Conservation (phyloP, 2,113 vertebrate species). For the Aegotheles bennettii region DNA sequence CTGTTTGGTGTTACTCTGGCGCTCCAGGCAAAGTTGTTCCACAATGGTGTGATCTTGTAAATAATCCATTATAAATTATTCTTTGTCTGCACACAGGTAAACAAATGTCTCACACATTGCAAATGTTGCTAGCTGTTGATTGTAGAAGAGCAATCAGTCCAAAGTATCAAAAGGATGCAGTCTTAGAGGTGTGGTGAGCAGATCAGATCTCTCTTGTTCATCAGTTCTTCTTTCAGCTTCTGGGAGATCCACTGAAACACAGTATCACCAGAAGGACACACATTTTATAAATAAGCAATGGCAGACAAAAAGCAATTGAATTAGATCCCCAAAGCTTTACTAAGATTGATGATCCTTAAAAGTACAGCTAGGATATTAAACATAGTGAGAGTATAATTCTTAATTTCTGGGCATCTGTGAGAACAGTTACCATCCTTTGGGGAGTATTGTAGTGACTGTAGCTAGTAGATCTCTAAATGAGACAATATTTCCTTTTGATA, state of each 20-base stretch:
- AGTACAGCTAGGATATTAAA: conserved; percentile 45
- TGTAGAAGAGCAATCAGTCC: not conserved
- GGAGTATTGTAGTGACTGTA: conserved; percentile 28
- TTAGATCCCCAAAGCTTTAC: conserved; percentile 45
- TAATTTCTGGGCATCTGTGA: conserved; percentile 53
- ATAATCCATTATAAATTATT: not conserved
- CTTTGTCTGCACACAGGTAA: not conserved
- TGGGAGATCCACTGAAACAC: conserved; percentile 10
- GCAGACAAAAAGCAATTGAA: conserved; percentile 30
- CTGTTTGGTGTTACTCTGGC: not conserved
- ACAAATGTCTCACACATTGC: not conserved
- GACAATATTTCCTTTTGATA: conserved; percentile 64
- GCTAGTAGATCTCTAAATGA: conserved; percentile 58
- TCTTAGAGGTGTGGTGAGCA: not conserved
- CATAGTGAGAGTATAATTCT: conserved; percentile 49
- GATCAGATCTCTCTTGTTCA: not conserved
- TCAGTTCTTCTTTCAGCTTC: not conserved
- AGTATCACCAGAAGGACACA: not conserved
- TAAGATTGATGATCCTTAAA: conserved; percentile 31
- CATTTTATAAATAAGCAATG: conserved; percentile 13
- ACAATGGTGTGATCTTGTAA: not conserved
- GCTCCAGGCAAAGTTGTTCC: not conserved
- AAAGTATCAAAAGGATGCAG: not conserved
- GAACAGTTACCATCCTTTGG: conserved; percentile 46
- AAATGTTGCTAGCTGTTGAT: not conserved